phyloP scores from a whole-genome alignment of 2,888 invertebrate genomes.

The Drosophila maculinotata region DNA sequence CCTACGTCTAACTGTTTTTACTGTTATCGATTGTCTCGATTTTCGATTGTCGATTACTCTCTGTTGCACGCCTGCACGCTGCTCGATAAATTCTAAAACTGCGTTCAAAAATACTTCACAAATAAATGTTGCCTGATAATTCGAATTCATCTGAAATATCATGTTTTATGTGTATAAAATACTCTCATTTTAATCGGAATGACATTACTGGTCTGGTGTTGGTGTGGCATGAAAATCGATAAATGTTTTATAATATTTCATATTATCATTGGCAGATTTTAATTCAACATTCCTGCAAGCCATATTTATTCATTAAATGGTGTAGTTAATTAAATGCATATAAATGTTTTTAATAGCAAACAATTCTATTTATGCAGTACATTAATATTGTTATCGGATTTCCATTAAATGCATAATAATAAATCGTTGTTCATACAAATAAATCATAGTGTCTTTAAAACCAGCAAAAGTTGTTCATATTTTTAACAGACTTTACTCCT shows the following conservation, averaged over 20 bases:
- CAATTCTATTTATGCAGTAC: too few species aligned
- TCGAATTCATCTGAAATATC: background rate
- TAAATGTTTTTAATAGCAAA: too few species aligned
- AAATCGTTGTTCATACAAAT: too few species aligned
- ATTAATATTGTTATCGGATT: too few species aligned
- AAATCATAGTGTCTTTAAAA: too few species aligned
- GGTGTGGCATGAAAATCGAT: background rate
- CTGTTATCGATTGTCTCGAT: background rate
- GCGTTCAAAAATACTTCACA: background rate
- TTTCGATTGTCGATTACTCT: constrained; percentile 7
- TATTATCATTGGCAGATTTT: too few species aligned
- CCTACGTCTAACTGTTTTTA: background rate
- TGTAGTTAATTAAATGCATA: too few species aligned
- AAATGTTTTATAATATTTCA: too few species aligned
- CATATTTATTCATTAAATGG: background rate
- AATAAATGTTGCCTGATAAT: background rate
- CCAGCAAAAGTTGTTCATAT: too few species aligned
- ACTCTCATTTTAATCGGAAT: background rate
- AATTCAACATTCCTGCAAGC: too few species aligned
- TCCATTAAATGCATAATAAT: too few species aligned
- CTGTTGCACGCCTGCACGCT: constrained; percentile 21
- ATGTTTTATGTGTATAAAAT: background rate
- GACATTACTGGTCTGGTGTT: background rate
- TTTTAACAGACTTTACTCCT: too few species aligned
- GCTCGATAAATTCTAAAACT: background rate